Conservation (phyloP, 2,113 vertebrate species). For the Notothenia rossii region DNA sequence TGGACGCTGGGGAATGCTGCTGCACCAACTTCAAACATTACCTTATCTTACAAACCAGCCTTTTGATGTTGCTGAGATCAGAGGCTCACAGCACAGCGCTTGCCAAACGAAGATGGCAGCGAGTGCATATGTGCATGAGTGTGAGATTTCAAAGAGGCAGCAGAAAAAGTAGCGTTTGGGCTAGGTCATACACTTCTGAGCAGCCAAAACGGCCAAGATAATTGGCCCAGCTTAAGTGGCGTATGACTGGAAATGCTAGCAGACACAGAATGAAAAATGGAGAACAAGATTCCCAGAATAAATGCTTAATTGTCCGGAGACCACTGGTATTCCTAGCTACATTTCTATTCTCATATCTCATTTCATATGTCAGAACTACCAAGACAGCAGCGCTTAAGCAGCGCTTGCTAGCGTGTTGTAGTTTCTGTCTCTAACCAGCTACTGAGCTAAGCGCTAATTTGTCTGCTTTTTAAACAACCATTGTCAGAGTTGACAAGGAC, state of each 20-base stretch:
- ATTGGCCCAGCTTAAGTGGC: constrained; percentile 91
- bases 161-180: constrained; percentile 90
- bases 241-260: constrained; percentile 86
- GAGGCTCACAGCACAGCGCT: constrained; percentile 89
- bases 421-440: neutral
- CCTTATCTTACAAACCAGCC: constrained; percentile 95
- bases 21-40: constrained; percentile 93
- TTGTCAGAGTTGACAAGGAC: constrained; percentile 56
- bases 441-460: constrained; percentile 20
- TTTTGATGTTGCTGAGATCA: constrained; percentile 95
- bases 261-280: constrained; percentile 61
- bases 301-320: constrained; percentile 73
- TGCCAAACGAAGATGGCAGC: constrained; percentile 91
- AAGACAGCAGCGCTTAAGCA: constrained; percentile 20
- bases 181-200: constrained; percentile 91
- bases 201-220: constrained; percentile 89
- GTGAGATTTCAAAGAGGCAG: constrained; percentile 92
- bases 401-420: constrained; percentile 12
- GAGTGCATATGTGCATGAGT: constrained; percentile 87
- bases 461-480: constrained; percentile 37
- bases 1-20: constrained; percentile 90
- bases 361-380: constrained; percentile 42
- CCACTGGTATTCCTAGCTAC: constrained; percentile 30
- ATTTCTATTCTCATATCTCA: constrained; percentile 40
- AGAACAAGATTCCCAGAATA: constrained; percentile 68